A percentile compares a stretch with the other conserved stretches of the same genome.
Evolutionary conservation across 2,113 vertebrate species (phyloP).

Genomic region (Thinocorus orbignyianus): DNA sequence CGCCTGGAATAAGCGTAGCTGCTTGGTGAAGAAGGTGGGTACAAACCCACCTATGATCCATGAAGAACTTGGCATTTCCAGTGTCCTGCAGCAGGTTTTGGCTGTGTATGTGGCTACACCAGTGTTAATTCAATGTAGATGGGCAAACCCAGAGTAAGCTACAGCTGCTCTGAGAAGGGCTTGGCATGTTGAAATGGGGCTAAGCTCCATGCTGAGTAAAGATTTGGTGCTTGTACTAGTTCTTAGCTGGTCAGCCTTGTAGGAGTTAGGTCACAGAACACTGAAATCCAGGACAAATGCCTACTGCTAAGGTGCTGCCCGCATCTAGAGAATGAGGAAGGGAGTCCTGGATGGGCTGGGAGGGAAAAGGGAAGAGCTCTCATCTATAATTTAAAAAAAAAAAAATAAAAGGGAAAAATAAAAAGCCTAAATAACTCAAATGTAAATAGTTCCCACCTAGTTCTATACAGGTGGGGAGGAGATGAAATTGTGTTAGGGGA

Average conservation of each 20-base stretch:
- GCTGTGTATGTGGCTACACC: not conserved
- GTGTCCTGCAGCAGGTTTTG: not conserved
- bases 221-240: not conserved
- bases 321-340: not conserved
- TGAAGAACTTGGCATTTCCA: not conserved
- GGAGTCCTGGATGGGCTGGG: rapidly evolving
- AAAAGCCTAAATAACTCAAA: not conserved
- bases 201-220: not conserved
- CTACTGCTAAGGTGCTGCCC: not conserved
- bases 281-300: not conserved
- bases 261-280: not conserved
- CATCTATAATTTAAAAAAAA: not conserved
- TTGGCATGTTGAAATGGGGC: not conserved
- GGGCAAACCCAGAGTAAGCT: not conserved
- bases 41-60: not conserved
- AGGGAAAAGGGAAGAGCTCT: not conserved
- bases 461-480: not conserved
- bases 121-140: not conserved
- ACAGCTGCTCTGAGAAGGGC: not conserved
- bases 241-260: not conserved
- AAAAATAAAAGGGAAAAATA: not conserved
- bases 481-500: not conserved
- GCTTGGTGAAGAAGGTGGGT: not conserved
- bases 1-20: not conserved
- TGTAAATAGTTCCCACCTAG: not conserved